Evolutionary conservation across 2,888 invertebrate species (phyloP), one percentile per base, ranked within the genome.

Genomic region (Sinotaia quadrata): DNA sequence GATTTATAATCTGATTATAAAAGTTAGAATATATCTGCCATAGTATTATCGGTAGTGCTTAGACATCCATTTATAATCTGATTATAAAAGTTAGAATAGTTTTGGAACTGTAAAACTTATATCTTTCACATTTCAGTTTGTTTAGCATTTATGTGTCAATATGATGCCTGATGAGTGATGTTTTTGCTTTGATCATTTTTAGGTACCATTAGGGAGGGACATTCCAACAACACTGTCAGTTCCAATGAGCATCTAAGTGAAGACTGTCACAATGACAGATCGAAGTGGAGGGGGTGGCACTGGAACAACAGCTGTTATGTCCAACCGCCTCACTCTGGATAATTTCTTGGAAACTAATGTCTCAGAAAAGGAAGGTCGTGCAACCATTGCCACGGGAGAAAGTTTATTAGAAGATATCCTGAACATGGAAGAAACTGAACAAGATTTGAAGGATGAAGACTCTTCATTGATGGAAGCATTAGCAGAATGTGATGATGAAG

Each of bases 401-500:
- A 61, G 57, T 36, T 61, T 60, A 12, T 37, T 49, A 15, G 60
- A 58, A n/a, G 58, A 66, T 62, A 56, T 62, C 27, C 47, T 66
- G 18, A 60, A 61, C 44, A 52, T 59, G 54, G 58, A 67, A n/a
- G 67, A 57, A 33, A 44, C 52, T 5, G 67, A 71, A 31, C 52
- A 36, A 51, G 71, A 59, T 21, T n/a, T 61, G 37, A 51, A 62
- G 12, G 71, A 69, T 36, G 65, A 51, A 59, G 70, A 69, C 24
- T 60, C 61, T 5, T 60, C 56, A 5, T 27, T 47, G 31, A 71
- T 67, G 33, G 70, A 71, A 44, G 71, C 68, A n/a, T 54, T 57
- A 27, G 60, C 54, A 3, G 65, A 68, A 18, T 71, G 69, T 61
- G 49, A 62, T 44, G 73, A 74, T 29, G 68, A 70, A 36, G 69